These are phyloP conservation scores for Otus scops DNA, from an alignment of 2,797 vertebrate species.

Conservation along the genomic window DNA sequence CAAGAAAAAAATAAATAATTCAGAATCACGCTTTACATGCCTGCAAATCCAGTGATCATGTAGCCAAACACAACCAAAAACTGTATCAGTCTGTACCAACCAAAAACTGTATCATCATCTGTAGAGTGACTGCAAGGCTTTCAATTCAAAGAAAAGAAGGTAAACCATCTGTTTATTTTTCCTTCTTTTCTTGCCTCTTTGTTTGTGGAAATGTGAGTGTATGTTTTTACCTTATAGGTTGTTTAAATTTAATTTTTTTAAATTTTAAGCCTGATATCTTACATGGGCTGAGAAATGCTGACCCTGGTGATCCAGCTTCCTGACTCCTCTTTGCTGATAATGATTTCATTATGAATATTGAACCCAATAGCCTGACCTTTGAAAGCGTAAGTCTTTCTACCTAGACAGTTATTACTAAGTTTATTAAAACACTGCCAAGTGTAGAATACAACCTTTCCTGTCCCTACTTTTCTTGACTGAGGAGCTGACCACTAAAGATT, in stretches of 20 bases:
- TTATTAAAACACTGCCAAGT: neutral
- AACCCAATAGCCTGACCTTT: neutral
- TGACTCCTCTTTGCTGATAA: neutral
- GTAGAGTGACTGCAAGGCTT: neutral
- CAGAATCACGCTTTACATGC: neutral
- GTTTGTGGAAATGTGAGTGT: neutral
- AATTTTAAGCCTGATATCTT: neutral
- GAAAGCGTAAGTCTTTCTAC: neutral
- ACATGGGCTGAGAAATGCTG: neutral
- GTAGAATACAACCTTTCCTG: neutral
- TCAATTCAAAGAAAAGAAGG: neutral
- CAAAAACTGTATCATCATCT: neutral
- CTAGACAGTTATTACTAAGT: neutral
- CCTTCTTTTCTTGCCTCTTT: neutral
- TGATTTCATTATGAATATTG: neutral
- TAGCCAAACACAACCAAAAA: neutral
- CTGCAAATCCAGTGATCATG: neutral
- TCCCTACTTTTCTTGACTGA: neutral
- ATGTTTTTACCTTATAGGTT: neutral
- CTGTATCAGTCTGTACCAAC: neutral
- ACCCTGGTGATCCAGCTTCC: neutral
- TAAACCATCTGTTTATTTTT: neutral
- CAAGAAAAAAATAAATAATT: neutral
- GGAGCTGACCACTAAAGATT: neutral
- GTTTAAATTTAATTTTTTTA: neutral